Evolutionary conservation across 2,888 invertebrate species (phyloP).

Genomic region (Drosophila quinaria): DNA sequence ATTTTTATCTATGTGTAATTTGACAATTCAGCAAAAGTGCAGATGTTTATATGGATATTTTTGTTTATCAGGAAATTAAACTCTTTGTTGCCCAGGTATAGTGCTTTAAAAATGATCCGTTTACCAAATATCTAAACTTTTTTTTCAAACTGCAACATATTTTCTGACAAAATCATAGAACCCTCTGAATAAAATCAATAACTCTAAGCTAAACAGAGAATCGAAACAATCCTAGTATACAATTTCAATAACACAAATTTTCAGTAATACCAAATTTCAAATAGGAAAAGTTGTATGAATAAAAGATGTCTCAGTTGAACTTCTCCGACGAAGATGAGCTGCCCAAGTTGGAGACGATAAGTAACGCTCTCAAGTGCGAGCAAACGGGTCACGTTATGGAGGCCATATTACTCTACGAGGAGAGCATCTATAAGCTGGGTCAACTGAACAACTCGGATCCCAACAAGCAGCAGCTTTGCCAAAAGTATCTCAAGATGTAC

Average conservation of each 20-base stretch:
- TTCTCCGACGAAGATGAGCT: slow-evolving; percentile 46
- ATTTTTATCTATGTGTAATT: slow-evolving; percentile 18
- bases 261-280: neutral
- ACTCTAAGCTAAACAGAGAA: neutral
- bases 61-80: neutral
- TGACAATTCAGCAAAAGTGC: slow-evolving; percentile 17
- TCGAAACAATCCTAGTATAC: neutral
- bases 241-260: neutral
- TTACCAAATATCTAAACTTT: no score
- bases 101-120: no score
- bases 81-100: neutral
- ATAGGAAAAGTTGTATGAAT: neutral
- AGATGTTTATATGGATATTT: neutral
- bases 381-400: slow-evolving; percentile 72
- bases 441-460: slow-evolving; percentile 87
- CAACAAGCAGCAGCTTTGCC: slow-evolving; percentile 64
- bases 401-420: slow-evolving; percentile 70
- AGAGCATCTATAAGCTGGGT: slow-evolving; percentile 62
- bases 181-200: neutral
- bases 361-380: slow-evolving; percentile 64
- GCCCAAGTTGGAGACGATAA: slow-evolving; percentile 55
- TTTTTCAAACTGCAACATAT: neutral
- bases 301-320: slow-evolving; percentile 44
- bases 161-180: neutral
- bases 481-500: slow-evolving; percentile 89